Percentiles rank a stretch among this genome's conserved stretches.
phyloP scores from a whole-genome alignment of 2,797 vertebrate genomes.

The Steatocranus sp. region DNA sequence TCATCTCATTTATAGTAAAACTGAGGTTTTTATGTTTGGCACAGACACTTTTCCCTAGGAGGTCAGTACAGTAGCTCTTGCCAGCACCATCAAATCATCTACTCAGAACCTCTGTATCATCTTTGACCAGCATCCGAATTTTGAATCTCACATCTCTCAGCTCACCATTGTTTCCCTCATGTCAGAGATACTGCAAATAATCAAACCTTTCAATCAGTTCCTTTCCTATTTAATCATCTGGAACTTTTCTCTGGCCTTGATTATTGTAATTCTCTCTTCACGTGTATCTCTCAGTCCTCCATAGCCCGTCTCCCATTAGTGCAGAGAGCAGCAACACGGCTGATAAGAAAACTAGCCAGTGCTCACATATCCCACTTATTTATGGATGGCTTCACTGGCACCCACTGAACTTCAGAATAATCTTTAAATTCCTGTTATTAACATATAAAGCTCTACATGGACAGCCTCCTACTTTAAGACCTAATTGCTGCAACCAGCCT shows the following conservation, averaged over 20 bases:
- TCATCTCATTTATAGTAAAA: neutral
- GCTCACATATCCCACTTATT: neutral
- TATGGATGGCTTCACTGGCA: neutral
- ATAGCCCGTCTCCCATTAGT: neutral
- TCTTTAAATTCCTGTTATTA: neutral
- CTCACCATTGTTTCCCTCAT: rapidly evolving
- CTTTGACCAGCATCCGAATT: neutral
- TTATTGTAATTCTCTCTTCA: neutral
- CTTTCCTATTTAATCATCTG: neutral
- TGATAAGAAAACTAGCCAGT: neutral
- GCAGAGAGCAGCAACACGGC: neutral
- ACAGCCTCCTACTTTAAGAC: neutral
- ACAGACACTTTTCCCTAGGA: rapidly evolving
- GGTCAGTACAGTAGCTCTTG: neutral
- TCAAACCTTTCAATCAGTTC: rapidly evolving
- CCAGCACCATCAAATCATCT: neutral
- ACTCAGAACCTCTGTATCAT: neutral
- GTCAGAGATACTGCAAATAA: neutral
- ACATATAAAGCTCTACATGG: neutral
- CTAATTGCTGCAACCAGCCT: neutral
- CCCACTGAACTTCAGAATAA: neutral
- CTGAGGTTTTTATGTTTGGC: neutral
- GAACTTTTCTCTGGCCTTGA: rapidly evolving
- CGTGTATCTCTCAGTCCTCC: rapidly evolving
- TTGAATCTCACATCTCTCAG: neutral